A percentile compares a stretch with the other conserved stretches of the same genome.
These are phyloP conservation scores for Redunca redunca DNA, from an alignment of 2,113 vertebrate species.

Conservation along the genomic window DNA sequence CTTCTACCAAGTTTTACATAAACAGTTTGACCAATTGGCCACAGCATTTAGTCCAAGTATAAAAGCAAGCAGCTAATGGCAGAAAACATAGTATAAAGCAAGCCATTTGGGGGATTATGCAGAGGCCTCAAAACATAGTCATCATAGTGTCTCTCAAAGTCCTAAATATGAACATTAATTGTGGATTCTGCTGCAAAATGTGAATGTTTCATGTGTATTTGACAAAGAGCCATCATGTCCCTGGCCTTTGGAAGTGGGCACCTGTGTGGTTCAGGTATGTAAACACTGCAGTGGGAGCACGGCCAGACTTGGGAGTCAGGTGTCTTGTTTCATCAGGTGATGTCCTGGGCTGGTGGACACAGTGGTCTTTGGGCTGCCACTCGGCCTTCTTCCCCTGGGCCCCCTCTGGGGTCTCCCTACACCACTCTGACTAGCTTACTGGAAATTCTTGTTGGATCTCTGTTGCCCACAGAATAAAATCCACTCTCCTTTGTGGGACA, in stretches of 20 bases:
- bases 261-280: constrained; percentile 37
- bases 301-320: background rate
- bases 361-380: background rate
- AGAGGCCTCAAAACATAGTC: background rate
- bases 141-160: background rate
- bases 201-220: background rate
- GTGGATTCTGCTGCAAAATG: background rate
- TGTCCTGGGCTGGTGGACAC: background rate
- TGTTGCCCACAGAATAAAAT: background rate
- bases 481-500: background rate
- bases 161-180: background rate
- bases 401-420: background rate
- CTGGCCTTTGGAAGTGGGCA: background rate
- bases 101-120: background rate
- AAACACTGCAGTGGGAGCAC: background rate
- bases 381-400: background rate
- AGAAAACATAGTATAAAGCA: background rate
- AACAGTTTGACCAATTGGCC: background rate
- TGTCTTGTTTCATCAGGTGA: background rate
- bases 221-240: background rate
- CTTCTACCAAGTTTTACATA: background rate
- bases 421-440: background rate
- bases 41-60: background rate
- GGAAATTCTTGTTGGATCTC: background rate
- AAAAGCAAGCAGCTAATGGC: background rate